Percentiles rank a stretch among this genome's conserved stretches.
These are phyloP conservation scores for Macropus fuliginosus DNA, from an alignment of 2,797 vertebrate genomes.

Conservation along the genomic window DNA sequence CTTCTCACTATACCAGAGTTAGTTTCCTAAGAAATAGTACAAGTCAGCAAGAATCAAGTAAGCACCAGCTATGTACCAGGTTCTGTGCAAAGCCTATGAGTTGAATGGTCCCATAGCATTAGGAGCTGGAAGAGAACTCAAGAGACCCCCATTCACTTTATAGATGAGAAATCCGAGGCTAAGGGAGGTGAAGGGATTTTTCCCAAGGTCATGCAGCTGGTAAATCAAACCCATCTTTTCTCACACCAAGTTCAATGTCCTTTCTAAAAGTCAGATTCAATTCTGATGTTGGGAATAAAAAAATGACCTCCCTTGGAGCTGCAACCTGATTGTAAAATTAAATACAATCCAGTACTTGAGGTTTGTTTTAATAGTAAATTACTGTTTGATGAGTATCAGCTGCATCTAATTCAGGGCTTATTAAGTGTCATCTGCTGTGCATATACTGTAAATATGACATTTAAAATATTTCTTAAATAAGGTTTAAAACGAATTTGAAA, in stretches of 20 bases:
- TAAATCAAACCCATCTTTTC: neutral
- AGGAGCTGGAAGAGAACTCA: neutral
- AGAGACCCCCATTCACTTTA: neutral
- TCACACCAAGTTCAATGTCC: neutral
- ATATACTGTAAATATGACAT: neutral
- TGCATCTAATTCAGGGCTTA: neutral
- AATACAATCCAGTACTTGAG: fast-evolving
- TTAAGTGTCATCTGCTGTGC: neutral
- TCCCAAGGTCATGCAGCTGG: neutral
- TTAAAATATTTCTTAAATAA: neutral
- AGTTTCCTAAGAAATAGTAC: neutral
- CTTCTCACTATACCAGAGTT: neutral
- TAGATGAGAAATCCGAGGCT: neutral
- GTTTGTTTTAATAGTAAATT: fast-evolving
- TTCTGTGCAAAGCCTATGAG: neutral
- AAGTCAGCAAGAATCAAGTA: fast-evolving
- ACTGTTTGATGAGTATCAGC: no score
- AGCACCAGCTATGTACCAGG: neutral
- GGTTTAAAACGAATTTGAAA: neutral
- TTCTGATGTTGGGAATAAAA: neutral
- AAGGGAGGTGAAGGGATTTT: no score
- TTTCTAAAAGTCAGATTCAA: neutral
- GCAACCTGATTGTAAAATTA: neutral
- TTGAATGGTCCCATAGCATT: neutral
- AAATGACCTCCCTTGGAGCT: neutral